These are phyloP conservation scores for Astropecten irregularis DNA, from an alignment of 53 echinoderm and acorn worm species.

Conservation along the genomic window DNA sequence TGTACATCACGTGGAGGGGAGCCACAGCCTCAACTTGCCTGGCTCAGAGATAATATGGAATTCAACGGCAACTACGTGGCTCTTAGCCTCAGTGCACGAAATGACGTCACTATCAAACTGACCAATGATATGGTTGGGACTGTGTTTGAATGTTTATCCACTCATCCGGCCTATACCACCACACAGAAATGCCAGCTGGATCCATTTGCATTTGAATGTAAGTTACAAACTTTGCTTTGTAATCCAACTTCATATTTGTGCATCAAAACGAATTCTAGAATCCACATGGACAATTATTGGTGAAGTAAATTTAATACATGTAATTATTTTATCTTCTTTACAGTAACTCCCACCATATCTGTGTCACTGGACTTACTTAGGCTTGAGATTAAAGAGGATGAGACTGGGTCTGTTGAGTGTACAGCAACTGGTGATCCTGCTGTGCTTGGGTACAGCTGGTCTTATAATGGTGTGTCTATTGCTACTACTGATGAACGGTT, in stretches of 20 bases:
- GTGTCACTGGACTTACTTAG: constrained; percentile 37
- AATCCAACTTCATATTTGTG: too few species aligned
- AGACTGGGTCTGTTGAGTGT: constrained; percentile 67
- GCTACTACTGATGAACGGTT: constrained; percentile 69
- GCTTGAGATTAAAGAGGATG: constrained; percentile 72
- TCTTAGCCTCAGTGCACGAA: constrained; percentile 43
- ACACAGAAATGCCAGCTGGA: constrained; percentile 73
- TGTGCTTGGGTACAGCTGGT: constrained; percentile 80
- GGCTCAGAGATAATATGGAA: constrained; percentile 66
- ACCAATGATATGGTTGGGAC: constrained; percentile 74
- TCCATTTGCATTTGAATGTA: constrained; percentile 74
- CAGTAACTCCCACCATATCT: constrained; percentile 82
- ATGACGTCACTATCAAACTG: constrained; percentile 64
- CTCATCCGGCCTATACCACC: constrained; percentile 77
- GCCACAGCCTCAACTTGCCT: constrained; percentile 81
- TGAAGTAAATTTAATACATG: too few species aligned
- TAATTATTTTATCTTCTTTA: too few species aligned
- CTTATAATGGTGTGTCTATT: constrained; percentile 77
- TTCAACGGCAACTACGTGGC: constrained; percentile 54
- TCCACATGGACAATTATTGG: too few species aligned
- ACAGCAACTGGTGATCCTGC: constrained; percentile 69
- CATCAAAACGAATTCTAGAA: too few species aligned
- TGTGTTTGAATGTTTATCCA: constrained; percentile 75
- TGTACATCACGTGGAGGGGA: constrained; percentile 84
- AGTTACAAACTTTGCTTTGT: too few species aligned